These are phyloP conservation scores for Choristoneura fumiferana DNA, from an alignment of 1,140 invertebrate species.

Conservation along the genomic window DNA sequence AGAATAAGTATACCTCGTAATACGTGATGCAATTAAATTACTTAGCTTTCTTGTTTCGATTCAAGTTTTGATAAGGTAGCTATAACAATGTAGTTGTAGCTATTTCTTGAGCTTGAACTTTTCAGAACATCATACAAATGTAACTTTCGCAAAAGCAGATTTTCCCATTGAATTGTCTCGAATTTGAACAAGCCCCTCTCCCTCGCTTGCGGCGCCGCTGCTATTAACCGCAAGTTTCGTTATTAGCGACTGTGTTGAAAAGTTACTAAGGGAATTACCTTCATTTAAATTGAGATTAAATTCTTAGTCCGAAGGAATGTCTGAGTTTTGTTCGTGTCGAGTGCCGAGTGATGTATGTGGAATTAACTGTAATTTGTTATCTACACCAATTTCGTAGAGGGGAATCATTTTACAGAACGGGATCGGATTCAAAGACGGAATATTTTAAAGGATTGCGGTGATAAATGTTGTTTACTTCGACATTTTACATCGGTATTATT, in stretches of 20 bases:
- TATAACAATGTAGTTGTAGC: no score
- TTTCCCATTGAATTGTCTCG: slow-evolving; percentile 71
- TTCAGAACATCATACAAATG: slow-evolving; percentile 36
- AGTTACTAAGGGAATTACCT: slow-evolving; percentile 66
- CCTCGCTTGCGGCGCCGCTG: slow-evolving; percentile 23
- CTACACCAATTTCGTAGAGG: not conserved
- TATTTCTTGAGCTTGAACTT: slow-evolving; percentile 5
- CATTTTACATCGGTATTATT: no score
- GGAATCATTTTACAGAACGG: no score
- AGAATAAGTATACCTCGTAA: no score
- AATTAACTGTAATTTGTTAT: slow-evolving; percentile 11
- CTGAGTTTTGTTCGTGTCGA: slow-evolving; percentile 33
- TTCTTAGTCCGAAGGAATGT: slow-evolving; percentile 51
- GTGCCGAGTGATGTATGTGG: not conserved
- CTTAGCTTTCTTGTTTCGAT: no score
- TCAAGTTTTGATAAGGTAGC: not conserved
- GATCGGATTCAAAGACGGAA: no score
- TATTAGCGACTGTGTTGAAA: slow-evolving; percentile 65
- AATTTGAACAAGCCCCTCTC: slow-evolving; percentile 42
- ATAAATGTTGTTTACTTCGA: no score
- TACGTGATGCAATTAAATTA: no score
- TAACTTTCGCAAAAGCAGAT: slow-evolving; percentile 69
- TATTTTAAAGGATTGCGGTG: no score
- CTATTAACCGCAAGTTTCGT: slow-evolving; percentile 71
- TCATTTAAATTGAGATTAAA: slow-evolving; percentile 70